These are phyloP conservation scores for human (Homo sapiens) DNA, from an alignment of 2,113 vertebrate species.

Conservation along the genomic window GRCh38 chr17:19273501-19274000, in stretches of 20 bases:
- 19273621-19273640: not conserved
- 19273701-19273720: not conserved
- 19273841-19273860: not conserved
- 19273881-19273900: slow-evolving; percentile 52
- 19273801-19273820: not conserved
- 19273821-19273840: not conserved
- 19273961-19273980: not conserved
- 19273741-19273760: not conserved
- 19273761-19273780: not conserved
- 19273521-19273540: not conserved
- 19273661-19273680: not conserved
- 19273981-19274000: not conserved
- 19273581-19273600: not conserved
- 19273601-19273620: not conserved
- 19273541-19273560: not conserved
- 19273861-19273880: slow-evolving; percentile 55
- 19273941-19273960: slow-evolving; percentile 36
- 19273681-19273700: not conserved
- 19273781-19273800: not conserved
- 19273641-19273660: not conserved
- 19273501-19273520: not conserved
- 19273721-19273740: not conserved
- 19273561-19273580: not conserved
- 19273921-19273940: slow-evolving; percentile 63
- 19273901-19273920: slow-evolving; percentile 66